Evolutionary conservation across 2,113 vertebrate species (phyloP), one percentile per base, ranked within the genome.

Genomic region (Tor tambroides): DNA sequence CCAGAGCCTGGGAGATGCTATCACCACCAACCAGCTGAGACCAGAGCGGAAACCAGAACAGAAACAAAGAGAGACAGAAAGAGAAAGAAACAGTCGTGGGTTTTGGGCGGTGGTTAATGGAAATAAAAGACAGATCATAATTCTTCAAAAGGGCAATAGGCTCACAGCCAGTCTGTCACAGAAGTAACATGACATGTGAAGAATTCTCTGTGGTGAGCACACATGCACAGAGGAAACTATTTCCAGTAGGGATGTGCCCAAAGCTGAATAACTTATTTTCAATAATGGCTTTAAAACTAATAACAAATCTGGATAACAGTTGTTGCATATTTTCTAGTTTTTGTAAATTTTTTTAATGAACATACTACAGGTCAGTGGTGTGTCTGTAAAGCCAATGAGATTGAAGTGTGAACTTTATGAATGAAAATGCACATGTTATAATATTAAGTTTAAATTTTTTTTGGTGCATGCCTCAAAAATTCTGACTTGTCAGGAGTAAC

Each of bases 1-100:
- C 93, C 93, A 94, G 88, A 89, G 91, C 92, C 84, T 90, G 80
- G 88, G 91, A 95, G 95, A 96, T 95, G 91, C 94, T 96, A 96
- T 96, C 95, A 94, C 85, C 86, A 90, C 75, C 90, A 89, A 93
- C 86, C 95, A 95, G 95, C 94, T 94, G 0, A 92, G 92, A 94
- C 93, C 93, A 94, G 93, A 95, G 92, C 90, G 88, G 92, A 92
- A 90, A 83, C 77, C 84, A 0, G 78, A 0, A 71, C 56, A 83
- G 88, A 89, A 79, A 91, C 85, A 89, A 74, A 88, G 76, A 86
- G 61, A 77, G 72, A 82, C 61, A 72, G 61, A 63, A 69, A 87
- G 59, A 85, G 56, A 85, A 67, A 84, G 61, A 78, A 76, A 79
- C 63, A 84, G 59, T 49, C 15, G 35, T 72, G 67, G 72, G 56